Evolutionary conservation across 2,888 invertebrate species (phyloP).

Genomic region (Leptinotarsa juncta): DNA sequence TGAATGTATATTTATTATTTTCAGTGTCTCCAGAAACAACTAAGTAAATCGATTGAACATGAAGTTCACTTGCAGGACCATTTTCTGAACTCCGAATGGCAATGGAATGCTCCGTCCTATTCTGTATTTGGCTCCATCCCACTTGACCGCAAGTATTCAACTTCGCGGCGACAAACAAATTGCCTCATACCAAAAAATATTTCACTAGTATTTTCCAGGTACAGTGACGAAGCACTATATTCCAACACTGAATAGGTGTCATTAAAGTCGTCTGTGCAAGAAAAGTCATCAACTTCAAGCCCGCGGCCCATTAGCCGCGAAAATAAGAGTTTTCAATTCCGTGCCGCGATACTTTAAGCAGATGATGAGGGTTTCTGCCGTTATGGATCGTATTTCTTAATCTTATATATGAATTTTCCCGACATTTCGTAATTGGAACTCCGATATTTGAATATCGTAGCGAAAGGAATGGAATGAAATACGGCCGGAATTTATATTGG

Average conservation of each 20-base stretch:
- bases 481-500: conserved; percentile 48
- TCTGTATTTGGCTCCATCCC: no score
- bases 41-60: no score
- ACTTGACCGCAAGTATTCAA: not conserved
- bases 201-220: not conserved
- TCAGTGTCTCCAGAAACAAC: no score
- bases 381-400: conserved; percentile 45
- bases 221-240: conserved; percentile 5
- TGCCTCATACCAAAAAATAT: conserved; percentile 3
- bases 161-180: not conserved
- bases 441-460: conserved; percentile 48
- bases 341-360: conserved; percentile 34
- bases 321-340: conserved; percentile 47
- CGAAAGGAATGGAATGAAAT: conserved; percentile 41
- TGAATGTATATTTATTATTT: no score
- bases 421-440: conserved; percentile 47
- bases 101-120: no score
- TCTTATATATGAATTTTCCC: conserved; percentile 49
- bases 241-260: conserved; percentile 30
- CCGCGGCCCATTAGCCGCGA: conserved; percentile 43
- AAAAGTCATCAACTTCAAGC: conserved; percentile 44
- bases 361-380: conserved; percentile 34
- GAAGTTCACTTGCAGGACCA: no score
- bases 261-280: conserved; percentile 40
- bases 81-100: no score